Conservation (phyloP, 1,140 invertebrate species). For the Matsumurasca onukii region DNA sequence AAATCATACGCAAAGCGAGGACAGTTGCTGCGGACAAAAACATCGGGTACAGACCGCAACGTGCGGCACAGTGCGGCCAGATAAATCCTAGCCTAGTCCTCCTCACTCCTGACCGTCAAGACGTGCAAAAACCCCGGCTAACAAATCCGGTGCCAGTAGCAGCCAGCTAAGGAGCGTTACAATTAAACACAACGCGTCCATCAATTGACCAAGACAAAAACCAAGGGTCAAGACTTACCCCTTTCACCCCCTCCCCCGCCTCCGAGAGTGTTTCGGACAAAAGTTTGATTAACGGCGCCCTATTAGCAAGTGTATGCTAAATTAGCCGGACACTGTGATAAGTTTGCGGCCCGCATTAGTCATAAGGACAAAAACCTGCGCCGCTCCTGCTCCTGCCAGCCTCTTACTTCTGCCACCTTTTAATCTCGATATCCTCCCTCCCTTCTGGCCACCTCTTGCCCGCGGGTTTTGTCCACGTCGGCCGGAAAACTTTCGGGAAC, state of each 20-base stretch:
- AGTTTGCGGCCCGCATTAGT: conserved; percentile 31
- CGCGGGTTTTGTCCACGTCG: background rate
- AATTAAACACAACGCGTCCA: conserved; percentile 23
- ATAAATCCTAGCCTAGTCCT: conserved; percentile 20
- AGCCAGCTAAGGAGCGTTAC: background rate
- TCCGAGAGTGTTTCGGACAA: conserved; percentile 35
- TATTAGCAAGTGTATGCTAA: conserved; percentile 39
- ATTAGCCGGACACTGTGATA: conserved; percentile 33
- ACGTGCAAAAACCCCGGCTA: conserved; percentile 1
- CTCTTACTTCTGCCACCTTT: conserved; percentile 7
- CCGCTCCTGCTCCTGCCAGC: background rate
- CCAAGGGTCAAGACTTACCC: conserved; percentile 15
- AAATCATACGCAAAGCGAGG: too few relatives aligned
- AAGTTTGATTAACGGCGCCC: conserved; percentile 37
- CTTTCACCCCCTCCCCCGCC: conserved; percentile 6
- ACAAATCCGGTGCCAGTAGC: conserved; percentile 13
- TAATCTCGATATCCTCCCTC: conserved; percentile 8
- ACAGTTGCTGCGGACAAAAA: too few relatives aligned
- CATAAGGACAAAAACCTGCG: conserved; percentile 32
- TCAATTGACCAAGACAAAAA: conserved; percentile 21
- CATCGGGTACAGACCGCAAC: too few relatives aligned
- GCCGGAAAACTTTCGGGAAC: background rate
- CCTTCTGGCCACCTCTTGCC: too few relatives aligned
- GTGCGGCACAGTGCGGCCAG: background rate
- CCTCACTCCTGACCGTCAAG: too few relatives aligned